Evolutionary conservation across 2,888 invertebrate genomes (phyloP), one percentile per base, ranked within the genome.

Genomic region (Eupithecia subumbrata): DNA sequence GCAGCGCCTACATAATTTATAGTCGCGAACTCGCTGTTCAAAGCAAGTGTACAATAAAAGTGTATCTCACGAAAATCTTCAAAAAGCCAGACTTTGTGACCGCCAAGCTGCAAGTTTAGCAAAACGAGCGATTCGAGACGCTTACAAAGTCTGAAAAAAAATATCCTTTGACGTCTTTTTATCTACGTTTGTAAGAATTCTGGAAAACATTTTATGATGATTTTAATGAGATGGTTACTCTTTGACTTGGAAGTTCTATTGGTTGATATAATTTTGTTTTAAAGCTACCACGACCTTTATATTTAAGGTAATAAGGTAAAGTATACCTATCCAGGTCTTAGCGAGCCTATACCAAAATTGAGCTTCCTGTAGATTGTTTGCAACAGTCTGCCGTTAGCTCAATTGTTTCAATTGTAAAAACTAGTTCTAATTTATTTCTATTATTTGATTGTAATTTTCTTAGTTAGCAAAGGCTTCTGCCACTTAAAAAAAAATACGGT

Each of bases 31-130:
- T n/a, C 66, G 34, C n/a, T 34, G 22, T 30, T 69, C 69, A 48
- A 52, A 69, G 69, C 48, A 69, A 52, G 34, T 34, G 30, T 52
- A 67, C 40, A 40, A 67, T 70, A 56, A 70, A 70, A 70, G 56
- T 70, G 4, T 70, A 22, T 71, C 76, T 73, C 67, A 37, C 56
- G 71, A 68, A 73, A 71, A 74, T 76, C 69, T 72, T 67, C 56
- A 74, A 72, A 77, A 72, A 73, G 74, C 63, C 66, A 69, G 69
- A 68, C 71, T 71, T 77, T 77, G 72, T 75, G 77, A 67, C 40
- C 68, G 52, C 68, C 68, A 75, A 77, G 76, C 67, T 45, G 72
- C 14, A 67, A 63, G 70, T 71, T 77, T 73, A 73, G 72, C 63
- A 60, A 77, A 77, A 77, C 72, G 74, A 74, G 70, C 72, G 66